Evolutionary conservation across 1,140 invertebrate genomes (phyloP), one percentile per base, ranked within the genome.

Genomic region (Zaprionus gabonicus): DNA sequence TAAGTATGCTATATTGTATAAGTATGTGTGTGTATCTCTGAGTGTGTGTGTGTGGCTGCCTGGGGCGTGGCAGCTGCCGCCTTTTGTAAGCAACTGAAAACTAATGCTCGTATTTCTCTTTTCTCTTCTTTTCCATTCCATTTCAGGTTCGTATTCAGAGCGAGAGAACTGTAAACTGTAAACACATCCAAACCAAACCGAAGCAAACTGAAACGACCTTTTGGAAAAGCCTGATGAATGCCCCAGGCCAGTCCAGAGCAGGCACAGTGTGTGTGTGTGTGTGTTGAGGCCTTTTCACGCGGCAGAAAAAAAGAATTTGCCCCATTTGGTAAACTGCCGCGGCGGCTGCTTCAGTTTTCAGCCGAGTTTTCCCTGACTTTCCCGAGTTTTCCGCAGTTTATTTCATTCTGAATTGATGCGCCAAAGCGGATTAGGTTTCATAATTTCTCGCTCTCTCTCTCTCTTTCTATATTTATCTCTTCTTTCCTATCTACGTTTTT

Each of bases 61-160:
- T 56, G 55, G 73, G 70, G 59, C 63, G 68, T 79, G 70, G 64
- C 81, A 62, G 51, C 68, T 66, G 75, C 68, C 64, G 78, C 82
- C 75, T 76, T 87, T 88, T 81, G 71, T 65, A 84, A 78, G 69
- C 46, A 51, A 51, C 59, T 25, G 34, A 15, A 71, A 76, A 76
- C 74, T 76, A 76, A 76, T 76, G 62, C 70, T 71, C 41, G 44
- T 82, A 65, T 76, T 34, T 78, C 69, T 62, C 36, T 68, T 49
- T 71, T 55, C 25, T 75, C 71, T 77, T 71, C 58, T 28, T 72
- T 74, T 80, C 73, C 64, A 27, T 59, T 31, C 46, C 69, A 25
- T 87, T 88, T 76, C 84, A 88, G 84, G 84, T 88, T 90, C 63
- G 84, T 88, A 90, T 75, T 82, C 56, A 58, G 73, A 82, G 44